These are phyloP conservation scores for Spondyliosoma cantharus DNA, from an alignment of 2,797 vertebrate genomes.

Conservation along the genomic window DNA sequence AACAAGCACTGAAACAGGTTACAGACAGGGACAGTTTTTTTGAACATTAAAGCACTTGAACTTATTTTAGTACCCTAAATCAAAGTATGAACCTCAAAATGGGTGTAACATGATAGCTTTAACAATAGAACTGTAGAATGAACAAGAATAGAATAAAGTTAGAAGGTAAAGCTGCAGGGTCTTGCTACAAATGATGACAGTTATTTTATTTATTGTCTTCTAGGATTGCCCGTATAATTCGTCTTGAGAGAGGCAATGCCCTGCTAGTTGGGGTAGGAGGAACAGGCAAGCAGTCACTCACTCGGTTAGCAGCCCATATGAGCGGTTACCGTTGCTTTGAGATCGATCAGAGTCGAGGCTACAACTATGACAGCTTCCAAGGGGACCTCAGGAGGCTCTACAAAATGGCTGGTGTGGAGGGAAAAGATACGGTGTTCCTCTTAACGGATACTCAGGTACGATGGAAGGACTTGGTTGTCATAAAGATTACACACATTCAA, in stretches of 20 bases:
- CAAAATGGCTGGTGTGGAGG: conserved; percentile 89
- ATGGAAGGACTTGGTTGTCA: not conserved
- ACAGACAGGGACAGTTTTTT: too few relatives aligned
- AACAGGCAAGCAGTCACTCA: conserved; percentile 92
- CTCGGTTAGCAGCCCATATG: conserved; percentile 89
- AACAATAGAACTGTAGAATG: too few relatives aligned
- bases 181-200: not conserved
- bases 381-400: conserved; percentile 91
- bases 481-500: not conserved
- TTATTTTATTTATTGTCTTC: not conserved
- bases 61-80: too few relatives aligned
- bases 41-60: too few relatives aligned
- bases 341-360: conserved; percentile 90
- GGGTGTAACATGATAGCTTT: too few relatives aligned
- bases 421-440: conserved; percentile 90
- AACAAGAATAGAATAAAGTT: too few relatives aligned
- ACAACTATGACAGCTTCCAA: conserved; percentile 90
- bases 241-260: conserved; percentile 91
- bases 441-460: conserved; percentile 92
- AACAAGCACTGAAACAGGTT: too few relatives aligned
- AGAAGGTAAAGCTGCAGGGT: not conserved
- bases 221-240: conserved; percentile 92
- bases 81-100: too few relatives aligned
- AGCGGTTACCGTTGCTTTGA: conserved; percentile 90
- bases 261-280: conserved; percentile 92